These are phyloP conservation scores for Calosoma granatense DNA, from an alignment of 1,140 invertebrate species.

Conservation along the genomic window DNA sequence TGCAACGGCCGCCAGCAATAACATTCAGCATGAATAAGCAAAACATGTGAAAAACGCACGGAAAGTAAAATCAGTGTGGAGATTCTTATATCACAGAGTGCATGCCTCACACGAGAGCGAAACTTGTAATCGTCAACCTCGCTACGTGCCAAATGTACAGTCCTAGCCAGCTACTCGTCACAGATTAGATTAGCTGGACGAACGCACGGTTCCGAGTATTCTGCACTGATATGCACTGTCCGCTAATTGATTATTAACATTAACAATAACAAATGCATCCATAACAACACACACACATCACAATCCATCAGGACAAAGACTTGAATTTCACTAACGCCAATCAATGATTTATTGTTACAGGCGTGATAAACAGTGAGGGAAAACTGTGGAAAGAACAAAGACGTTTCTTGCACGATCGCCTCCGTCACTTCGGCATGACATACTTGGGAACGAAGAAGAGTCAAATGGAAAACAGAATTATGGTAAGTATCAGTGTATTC, in stretches of 20 bases:
- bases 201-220: neutral
- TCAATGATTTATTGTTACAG: constrained; percentile 45
- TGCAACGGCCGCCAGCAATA: neutral
- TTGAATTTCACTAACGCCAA: neutral
- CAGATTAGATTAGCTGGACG: neutral
- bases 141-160: neutral
- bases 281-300: too few relatives aligned
- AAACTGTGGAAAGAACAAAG: constrained; percentile 87
- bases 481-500: constrained; percentile 51
- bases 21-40: neutral
- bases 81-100: neutral
- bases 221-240: neutral
- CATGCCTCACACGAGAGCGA: neutral
- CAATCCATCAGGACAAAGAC: neutral
- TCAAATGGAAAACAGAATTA: constrained; percentile 76
- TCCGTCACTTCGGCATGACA: constrained; percentile 85
- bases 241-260: neutral
- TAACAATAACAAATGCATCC: too few relatives aligned
- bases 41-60: neutral
- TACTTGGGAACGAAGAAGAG: constrained; percentile 66
- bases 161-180: too few relatives aligned
- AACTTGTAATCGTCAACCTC: too few relatives aligned
- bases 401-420: constrained; percentile 77
- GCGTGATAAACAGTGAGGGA: constrained; percentile 84
- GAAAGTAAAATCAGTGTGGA: neutral